phyloP scores from a whole-genome alignment of 2,797 vertebrate species.

The Propithecus perrieri region DNA sequence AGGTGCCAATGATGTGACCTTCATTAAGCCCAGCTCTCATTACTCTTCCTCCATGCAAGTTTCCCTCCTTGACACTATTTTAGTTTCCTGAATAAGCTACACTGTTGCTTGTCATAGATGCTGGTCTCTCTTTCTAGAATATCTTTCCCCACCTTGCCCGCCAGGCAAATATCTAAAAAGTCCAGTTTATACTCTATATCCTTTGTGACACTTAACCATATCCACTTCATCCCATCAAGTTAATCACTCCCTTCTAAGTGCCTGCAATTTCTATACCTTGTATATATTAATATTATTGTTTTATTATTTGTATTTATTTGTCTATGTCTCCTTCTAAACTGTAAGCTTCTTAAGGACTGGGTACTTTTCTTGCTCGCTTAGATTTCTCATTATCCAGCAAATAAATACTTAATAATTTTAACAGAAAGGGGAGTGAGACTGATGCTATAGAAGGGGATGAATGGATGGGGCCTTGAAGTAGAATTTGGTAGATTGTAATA shows the following conservation, averaged over 20 bases:
- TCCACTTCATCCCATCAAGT: not conserved
- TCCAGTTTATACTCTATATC: not conserved
- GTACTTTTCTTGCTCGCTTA: not conserved
- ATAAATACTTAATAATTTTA: not conserved
- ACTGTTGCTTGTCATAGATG: not conserved
- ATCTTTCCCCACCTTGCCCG: not conserved
- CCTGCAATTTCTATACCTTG: not conserved
- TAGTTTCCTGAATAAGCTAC: not conserved
- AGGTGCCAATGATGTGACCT: not conserved
- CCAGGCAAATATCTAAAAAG: not conserved
- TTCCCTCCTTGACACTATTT: not conserved
- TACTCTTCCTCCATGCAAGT: not conserved
- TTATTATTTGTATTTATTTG: not conserved
- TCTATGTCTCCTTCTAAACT: constrained; percentile 25
- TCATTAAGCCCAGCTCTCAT: not conserved
- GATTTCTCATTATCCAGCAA: not conserved
- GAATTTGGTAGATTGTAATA: not conserved
- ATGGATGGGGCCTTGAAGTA: not conserved
- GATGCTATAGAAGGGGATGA: not conserved
- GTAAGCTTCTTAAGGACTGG: not conserved
- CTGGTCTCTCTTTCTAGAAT: constrained; percentile 17
- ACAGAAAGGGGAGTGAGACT: not conserved
- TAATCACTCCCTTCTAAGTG: not conserved
- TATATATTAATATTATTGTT: not conserved
- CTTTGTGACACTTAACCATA: not conserved